Evolutionary conservation across 2,113 vertebrate genomes (phyloP).

Genomic region (Hemibagrus wyckioides): DNA sequence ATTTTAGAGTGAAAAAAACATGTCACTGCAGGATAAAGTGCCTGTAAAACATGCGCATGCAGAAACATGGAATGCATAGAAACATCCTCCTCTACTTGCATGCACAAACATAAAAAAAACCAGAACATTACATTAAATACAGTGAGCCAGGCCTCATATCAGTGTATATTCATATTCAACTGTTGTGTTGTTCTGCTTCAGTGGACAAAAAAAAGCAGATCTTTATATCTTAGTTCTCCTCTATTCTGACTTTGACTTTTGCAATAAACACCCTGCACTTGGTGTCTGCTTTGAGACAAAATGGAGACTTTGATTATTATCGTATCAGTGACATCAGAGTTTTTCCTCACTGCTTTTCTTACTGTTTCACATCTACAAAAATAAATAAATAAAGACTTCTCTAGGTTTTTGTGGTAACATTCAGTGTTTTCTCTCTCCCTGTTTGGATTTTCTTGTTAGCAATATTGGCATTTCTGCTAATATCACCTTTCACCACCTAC

Average conservation of each 20-base stretch:
- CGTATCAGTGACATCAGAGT: not conserved
- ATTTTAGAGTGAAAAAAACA: slow-evolving; percentile 36
- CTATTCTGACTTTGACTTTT: too few species aligned
- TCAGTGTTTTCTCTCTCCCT: not conserved
- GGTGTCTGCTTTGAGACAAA: not conserved
- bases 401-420: not conserved
- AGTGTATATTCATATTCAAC: not conserved
- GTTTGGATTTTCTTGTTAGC: not conserved
- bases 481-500: not conserved
- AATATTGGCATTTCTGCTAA: not conserved
- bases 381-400: too few species aligned
- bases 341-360: not conserved
- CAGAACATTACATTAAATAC: not conserved
- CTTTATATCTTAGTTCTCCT: too few species aligned
- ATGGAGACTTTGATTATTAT: not conserved
- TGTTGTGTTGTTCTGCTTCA: too few species aligned
- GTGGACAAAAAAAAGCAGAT: too few species aligned
- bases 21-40: slow-evolving; percentile 45
- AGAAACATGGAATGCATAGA: not conserved
- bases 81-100: not conserved
- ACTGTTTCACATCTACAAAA: not conserved
- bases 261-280: too few species aligned
- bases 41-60: not conserved
- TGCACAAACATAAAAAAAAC: not conserved
- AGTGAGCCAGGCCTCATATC: not conserved